Base-by-base conservation (phyloP, 2,797 vertebrate genomes). In the Semotilus atromaculatus region DNA sequence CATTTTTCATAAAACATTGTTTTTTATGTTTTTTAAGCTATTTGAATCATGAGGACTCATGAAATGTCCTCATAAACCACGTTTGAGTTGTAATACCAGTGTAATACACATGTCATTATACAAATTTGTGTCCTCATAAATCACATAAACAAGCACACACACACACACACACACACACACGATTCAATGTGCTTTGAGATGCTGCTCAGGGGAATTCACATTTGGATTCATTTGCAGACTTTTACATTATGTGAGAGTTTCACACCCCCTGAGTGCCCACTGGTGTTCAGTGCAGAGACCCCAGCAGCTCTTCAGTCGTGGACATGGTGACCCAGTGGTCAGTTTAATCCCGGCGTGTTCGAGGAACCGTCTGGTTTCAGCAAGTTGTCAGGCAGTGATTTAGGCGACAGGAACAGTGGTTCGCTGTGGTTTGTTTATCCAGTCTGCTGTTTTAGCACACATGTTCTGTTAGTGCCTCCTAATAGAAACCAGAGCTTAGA, bases 401-500 rank as follows among this genome's bases (percentile, higher is more conserved):
- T 34, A 29, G 80, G 36, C 34, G 70, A 23, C 26, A 72, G 13
- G 67, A 19, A 29, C 36, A 13, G 10, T 31, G 7, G 4, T 11
- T 0, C 5, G 38, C 26, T n/a, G n/a, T 34, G 2, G 13, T 74
- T 74, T 76, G 71, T 66, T 76, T 76, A 67, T 83, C 60, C 45
- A 82, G 80, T 13, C 51, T 7, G n/a, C 36, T 19, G 58, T 78
- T 78, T 60, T 34, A 70, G 81, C 55, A 36, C 58, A 67, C 51
- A 64, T 76, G 81, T 76, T 36, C 70, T 82, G 36, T 58, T 7
- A 71, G 48, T 16, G 66, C 23, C 55, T 64, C 55, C 81, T 83
- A 53, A 83, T 67, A 48, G 62, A 76, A 40, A 67, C 23, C 10
- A 67, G 43, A 48, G 34, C 62, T 83, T 53, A 53, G 60, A 60